These are phyloP conservation scores for Caenorhabditis sulstoni DNA, from an alignment of 2,888 invertebrate genomes.

Conservation along the genomic window DNA sequence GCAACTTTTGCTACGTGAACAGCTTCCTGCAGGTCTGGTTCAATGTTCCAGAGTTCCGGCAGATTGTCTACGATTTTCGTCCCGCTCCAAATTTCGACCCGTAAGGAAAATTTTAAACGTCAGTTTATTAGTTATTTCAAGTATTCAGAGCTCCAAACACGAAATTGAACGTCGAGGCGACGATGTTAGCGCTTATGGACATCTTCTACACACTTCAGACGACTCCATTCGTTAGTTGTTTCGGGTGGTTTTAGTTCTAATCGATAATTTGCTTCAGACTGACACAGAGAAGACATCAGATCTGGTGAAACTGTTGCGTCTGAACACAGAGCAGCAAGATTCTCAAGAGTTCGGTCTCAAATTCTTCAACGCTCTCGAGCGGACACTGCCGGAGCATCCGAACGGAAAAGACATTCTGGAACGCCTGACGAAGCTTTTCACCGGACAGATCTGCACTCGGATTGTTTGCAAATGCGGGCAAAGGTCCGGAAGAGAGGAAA, in stretches of 20 bases:
- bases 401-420: slow-evolving; percentile 66
- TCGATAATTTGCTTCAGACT: slow-evolving; percentile 54
- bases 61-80: slow-evolving; percentile 77
- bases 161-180: slow-evolving; percentile 73
- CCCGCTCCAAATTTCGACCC: slow-evolving; percentile 60
- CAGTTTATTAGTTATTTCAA: neutral
- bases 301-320: slow-evolving; percentile 66
- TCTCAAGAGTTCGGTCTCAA: slow-evolving; percentile 77
- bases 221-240: slow-evolving; percentile 75
- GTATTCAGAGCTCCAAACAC: slow-evolving; percentile 58
- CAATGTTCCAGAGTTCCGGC: slow-evolving; percentile 77
- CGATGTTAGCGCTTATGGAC: slow-evolving; percentile 75
- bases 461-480: slow-evolving; percentile 70
- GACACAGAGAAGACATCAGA: slow-evolving; percentile 65
- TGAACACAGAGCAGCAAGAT: slow-evolving; percentile 78
- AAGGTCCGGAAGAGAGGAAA: slow-evolving; percentile 26
- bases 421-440: slow-evolving; percentile 56
- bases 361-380: slow-evolving; percentile 77
- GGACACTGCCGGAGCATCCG: slow-evolving; percentile 73
- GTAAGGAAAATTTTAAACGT: slow-evolving; percentile 27
- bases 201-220: slow-evolving; percentile 76
- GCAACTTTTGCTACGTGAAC: slow-evolving; percentile 80
- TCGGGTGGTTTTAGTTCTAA: too few relatives aligned
- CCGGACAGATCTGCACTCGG: slow-evolving; percentile 31
- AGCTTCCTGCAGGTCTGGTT: slow-evolving; percentile 80